A percentile compares a stretch with the other conserved stretches of the same genome.
Evolutionary conservation across 2,888 invertebrate genomes (phyloP).

Genomic region (Ochropacha duplaris): DNA sequence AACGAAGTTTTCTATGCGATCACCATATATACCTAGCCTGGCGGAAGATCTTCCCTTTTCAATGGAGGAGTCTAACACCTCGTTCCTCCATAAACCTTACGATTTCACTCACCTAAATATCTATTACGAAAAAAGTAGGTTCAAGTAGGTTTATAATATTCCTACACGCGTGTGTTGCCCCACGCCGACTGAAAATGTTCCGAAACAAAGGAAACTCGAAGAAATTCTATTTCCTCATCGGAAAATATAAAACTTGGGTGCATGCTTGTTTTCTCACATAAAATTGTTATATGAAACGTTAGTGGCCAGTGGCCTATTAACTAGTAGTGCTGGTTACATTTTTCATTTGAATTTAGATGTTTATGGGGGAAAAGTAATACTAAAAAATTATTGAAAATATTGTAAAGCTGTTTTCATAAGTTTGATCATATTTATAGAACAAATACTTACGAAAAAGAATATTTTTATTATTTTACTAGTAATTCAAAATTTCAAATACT

Average conservation of each 20-base stretch:
- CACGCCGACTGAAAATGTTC: conserved; percentile 13
- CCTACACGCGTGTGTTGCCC: neutral
- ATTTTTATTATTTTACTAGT: too few species aligned
- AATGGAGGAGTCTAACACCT: too few species aligned
- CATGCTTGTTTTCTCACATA: conserved; percentile 7
- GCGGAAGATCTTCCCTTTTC: too few species aligned
- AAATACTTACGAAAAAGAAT: too few species aligned
- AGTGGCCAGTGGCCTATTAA: neutral
- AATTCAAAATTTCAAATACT: too few species aligned
- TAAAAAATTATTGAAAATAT: too few species aligned
- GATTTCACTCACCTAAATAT: neutral
- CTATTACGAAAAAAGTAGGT: neutral
- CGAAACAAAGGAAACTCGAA: conserved; percentile 25
- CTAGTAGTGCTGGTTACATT: neutral
- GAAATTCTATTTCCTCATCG: conserved; percentile 21
- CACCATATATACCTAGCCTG: too few species aligned
- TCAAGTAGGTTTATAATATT: neutral
- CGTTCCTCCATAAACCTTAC: too few species aligned
- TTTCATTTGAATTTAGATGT: neutral
- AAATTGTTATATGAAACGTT: neutral
- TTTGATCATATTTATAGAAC: too few species aligned
- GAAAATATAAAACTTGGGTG: conserved; percentile 15
- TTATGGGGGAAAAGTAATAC: too few species aligned
- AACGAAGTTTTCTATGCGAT: too few species aligned
- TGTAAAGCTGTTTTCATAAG: too few species aligned